Base-by-base conservation (phyloP, 2,888 invertebrate genomes). In the Leucophenga montana region DNA sequence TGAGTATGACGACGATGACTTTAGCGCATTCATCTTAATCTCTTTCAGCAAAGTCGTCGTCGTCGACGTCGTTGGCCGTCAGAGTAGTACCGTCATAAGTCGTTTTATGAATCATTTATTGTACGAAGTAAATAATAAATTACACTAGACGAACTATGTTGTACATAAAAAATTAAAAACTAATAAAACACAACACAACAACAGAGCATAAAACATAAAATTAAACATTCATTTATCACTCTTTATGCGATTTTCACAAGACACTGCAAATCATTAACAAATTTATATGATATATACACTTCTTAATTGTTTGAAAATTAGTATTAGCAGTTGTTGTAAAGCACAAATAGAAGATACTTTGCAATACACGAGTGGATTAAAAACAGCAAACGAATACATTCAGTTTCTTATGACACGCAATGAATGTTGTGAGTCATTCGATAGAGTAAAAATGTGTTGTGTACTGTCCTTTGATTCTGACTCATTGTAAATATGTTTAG, bases 211-310 rank as follows among this genome's bases (percentile, higher is more conserved):
- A 22, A 57, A 27, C 27, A 27, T 57, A 27, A 22, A 57, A 27
- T 61, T 61, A 61, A 61, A 61, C 14, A 61, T 18, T 39, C 61
- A 61, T 61, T 61, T 44, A 61, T 61, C 61, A 61, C 44, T n/a
- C n/a, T 27, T 14, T 22, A 31, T n/a, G 13, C 18, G 22, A 44
- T 13, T 22, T 16, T 16, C 48, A 44, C 39, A 18, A 31, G 67
- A 39, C 39, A 39, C 39, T 56, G 50, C 22, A 56, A 31, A 1
- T 14, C 31, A 33, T 13, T 46, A n/a, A n/a, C 46, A 46, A n/a
- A 4, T 59, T 33, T 13, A 59, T n/a, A 33, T 33, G 31, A 56
- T 18, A 54, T 18, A 56, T 16, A 16, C 18, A 54, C 18, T 44
- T 44, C 44, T n/a, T n/a, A n/a, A n/a, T n/a, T n/a, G n/a, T n/a